A percentile compares a stretch with the other conserved stretches of the same genome.
Conservation (phyloP, 2,797 vertebrate genomes). For the Tenualosa thibaudeaui region DNA sequence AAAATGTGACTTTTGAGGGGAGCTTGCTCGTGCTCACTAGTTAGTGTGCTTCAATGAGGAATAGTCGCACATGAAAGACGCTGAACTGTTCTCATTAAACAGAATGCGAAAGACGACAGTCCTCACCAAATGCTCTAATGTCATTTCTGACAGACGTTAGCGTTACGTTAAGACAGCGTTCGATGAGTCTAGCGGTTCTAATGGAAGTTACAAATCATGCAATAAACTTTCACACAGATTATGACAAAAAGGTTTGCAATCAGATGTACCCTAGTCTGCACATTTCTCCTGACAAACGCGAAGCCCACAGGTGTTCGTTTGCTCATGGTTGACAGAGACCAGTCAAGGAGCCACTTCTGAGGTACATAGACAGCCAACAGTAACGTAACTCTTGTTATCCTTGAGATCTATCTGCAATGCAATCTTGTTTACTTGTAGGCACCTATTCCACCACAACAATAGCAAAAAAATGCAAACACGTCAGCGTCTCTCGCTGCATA, state of each 20-base stretch:
- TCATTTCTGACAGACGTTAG: neutral
- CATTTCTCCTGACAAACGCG: neutral
- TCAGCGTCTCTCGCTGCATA: neutral
- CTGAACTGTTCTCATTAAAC: neutral
- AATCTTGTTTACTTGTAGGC: neutral
- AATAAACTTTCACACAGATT: neutral
- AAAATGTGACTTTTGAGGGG: neutral
- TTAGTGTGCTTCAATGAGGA: neutral
- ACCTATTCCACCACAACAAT: neutral
- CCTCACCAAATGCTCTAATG: neutral
- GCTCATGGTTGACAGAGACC: slow-evolving; percentile 1
- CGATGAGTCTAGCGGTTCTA: neutral
- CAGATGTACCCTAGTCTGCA: neutral
- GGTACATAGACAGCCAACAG: neutral
- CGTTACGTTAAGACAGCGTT: neutral
- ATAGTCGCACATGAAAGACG: neutral
- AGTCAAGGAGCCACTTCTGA: neutral
- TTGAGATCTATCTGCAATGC: neutral
- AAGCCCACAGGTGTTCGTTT: slow-evolving; percentile 12
- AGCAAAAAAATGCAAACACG: neutral
- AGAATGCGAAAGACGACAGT: too few relatives aligned
- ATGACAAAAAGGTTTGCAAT: neutral
- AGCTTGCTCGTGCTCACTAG: neutral
- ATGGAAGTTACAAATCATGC: neutral
- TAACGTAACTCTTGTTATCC: neutral